phyloP scores from a whole-genome alignment of 53 echinoderm and acorn worm species.

The Temnopleurus reevesii region DNA sequence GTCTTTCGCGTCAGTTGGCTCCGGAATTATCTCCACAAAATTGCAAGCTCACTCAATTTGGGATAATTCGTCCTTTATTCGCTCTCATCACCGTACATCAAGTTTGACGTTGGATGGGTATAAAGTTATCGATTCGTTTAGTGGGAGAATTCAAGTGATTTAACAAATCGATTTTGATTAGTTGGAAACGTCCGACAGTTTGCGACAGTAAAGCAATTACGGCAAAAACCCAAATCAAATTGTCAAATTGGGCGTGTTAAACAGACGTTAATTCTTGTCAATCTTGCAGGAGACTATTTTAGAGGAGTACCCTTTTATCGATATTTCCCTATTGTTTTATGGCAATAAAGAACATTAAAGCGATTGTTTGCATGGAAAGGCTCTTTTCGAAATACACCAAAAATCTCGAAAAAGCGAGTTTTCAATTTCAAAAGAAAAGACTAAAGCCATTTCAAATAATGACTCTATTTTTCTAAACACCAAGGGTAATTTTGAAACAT shows the following conservation, averaged over 20 bases:
- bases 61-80: background rate
- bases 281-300: background rate
- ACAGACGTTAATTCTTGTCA: background rate
- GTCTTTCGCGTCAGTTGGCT: background rate
- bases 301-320: background rate
- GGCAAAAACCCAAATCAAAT: background rate
- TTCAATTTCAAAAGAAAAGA: no score
- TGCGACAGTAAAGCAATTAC: conserved; percentile 22
- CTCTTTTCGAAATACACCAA: no score
- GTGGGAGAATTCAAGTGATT: background rate
- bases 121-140: background rate
- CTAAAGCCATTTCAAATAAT: no score
- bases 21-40: background rate
- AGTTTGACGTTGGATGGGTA: background rate
- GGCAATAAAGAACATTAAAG: background rate
- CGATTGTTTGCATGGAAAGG: no score
- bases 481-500: no score
- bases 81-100: background rate
- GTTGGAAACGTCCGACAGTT: background rate
- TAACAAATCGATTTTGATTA: conserved; percentile 24
- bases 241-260: conserved; percentile 16
- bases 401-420: no score
- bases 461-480: no score
- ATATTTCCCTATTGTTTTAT: background rate
- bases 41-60: background rate